Evolutionary conservation across 2,888 invertebrate genomes (phyloP), one percentile per base, ranked within the genome.

Genomic region (Agonopterix heracliana): DNA sequence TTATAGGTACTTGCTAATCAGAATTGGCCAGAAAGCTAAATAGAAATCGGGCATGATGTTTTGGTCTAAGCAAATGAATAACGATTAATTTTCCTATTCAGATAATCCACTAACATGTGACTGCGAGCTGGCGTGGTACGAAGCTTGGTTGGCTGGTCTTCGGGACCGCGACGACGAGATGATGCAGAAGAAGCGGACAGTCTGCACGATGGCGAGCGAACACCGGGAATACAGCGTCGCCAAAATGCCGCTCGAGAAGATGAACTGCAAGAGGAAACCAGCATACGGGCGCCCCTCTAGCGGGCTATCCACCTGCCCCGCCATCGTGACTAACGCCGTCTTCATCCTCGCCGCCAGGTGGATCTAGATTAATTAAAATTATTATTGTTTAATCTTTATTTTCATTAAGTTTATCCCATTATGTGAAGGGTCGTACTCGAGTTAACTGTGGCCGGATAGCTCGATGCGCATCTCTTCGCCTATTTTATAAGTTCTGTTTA

Each of bases 91-190:
- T 48, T 45, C 60, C 54, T 54, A 41, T 74, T 62, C 79, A 97
- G 97, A 96, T 86, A 97, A 97, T 81, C 96, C 96, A 9, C 81
- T 97, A 63, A 89, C 93, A 53, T 97, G 97, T 75, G 94, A 95
- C 66, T 97, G 97, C 74, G 95, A 96, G 64, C 86, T 97, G 60
- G 92, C 93, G 46, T 97, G 97, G 97, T 96, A 96, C 80, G 92
- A 94, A 52, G 92, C 92, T 48, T 95, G 96, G 93, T 78, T 96
- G 63, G 91, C 92, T 54, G 93, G 93, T 52, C 89, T 95, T 17
- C 91, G 93, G 47, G 94, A 95, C 76, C 93, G 94, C 55, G 95
- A 96, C 68, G 96, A 95, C 77, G 95, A 96, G 75, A 93, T 94
- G 92, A 95, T 95, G 91, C 94, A 94, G 68, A 95, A 95, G 89